Conservation (phyloP, 2,888 invertebrate species). For the Minunthozetes semirufus region DNA sequence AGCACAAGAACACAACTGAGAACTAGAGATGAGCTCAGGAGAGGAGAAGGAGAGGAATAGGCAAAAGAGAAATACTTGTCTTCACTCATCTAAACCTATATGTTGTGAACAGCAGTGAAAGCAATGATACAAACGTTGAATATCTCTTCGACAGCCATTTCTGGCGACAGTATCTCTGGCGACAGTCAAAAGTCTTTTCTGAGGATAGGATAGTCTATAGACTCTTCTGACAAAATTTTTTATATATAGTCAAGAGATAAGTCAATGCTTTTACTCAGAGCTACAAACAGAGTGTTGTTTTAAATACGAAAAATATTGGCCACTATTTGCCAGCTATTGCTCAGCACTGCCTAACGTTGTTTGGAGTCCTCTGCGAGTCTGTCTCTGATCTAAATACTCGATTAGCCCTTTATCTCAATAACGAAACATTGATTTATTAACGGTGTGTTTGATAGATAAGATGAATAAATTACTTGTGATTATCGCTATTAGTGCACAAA, state of each 20-base stretch:
- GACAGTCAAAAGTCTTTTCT: not conserved
- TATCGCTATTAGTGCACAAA: conserved; percentile 11
- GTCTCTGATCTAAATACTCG: conserved; percentile 23
- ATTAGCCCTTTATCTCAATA: conserved; percentile 26
- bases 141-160: not conserved
- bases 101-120: not conserved
- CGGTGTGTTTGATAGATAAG: conserved; percentile 25
- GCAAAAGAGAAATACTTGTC: not conserved
- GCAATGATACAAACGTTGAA: conserved; percentile 6
- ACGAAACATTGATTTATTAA: conserved; percentile 30
- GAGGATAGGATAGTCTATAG: not conserved
- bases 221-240: not conserved
- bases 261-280: not conserved
- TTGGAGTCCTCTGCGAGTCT: not conserved
- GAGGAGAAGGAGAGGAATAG: conserved; percentile 7
- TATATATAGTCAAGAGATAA: not conserved
- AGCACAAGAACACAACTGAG: no score
- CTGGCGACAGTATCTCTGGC: conserved; percentile 16
- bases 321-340: not conserved
- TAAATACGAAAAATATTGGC: not conserved
- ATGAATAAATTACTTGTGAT: conserved; percentile 27
- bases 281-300: not conserved
- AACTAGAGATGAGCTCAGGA: conserved; percentile 1
- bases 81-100: conserved; percentile 27
- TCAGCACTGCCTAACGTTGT: no score